Conservation (phyloP, 1,140 invertebrate genomes). For the Drosophila parvula region DNA sequence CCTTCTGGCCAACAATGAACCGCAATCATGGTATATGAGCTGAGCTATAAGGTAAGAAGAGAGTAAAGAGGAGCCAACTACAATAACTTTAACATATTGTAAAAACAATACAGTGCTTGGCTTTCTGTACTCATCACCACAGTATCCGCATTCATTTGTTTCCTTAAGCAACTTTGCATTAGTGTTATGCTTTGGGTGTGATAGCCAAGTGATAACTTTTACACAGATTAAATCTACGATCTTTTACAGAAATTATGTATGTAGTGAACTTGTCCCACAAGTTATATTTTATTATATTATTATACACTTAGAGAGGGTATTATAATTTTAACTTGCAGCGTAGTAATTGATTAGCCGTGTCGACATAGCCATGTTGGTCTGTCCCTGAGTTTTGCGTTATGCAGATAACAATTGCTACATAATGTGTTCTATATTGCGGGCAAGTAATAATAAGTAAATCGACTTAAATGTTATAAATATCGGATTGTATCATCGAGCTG, state of each 20-base stretch:
- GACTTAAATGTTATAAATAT: too few relatives aligned
- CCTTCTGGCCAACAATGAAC: conserved; percentile 35
- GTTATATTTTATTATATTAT: neutral
- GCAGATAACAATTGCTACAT: too few relatives aligned
- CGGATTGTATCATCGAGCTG: too few relatives aligned
- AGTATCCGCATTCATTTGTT: neutral
- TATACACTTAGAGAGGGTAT: neutral
- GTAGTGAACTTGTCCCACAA: neutral
- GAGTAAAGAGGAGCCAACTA: neutral
- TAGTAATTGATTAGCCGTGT: too few relatives aligned
- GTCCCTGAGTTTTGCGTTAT: too few relatives aligned
- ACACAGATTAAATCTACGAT: neutral
- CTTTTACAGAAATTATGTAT: neutral
- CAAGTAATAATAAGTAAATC: too few relatives aligned
- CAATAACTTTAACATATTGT: conserved; percentile 22
- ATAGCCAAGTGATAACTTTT: neutral
- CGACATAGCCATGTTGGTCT: too few relatives aligned
- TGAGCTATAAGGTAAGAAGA: conserved; percentile 34
- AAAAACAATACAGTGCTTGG: conserved; percentile 7
- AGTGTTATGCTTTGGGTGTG: neutral
- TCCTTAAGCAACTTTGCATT: conserved; percentile 10
- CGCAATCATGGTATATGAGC: conserved; percentile 50
- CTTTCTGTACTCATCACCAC: neutral
- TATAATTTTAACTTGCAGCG: neutral
- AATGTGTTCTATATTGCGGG: too few relatives aligned